These are phyloP conservation scores for Trichomalopsis sarcophagae DNA, from an alignment of 1,140 invertebrate species.

Conservation along the genomic window DNA sequence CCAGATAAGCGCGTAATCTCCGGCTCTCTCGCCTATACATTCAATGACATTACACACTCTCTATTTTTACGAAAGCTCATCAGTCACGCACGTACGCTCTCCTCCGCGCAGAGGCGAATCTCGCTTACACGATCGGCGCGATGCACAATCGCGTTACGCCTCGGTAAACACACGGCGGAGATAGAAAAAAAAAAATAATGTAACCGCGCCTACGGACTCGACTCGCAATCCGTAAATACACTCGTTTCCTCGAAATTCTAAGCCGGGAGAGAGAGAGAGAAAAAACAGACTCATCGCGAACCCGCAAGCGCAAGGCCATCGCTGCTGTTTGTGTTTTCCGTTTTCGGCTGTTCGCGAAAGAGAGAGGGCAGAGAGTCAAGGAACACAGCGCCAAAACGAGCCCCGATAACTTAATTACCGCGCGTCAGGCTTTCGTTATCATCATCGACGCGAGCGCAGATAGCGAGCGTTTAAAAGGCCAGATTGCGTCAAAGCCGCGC, in stretches of 20 bases:
- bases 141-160: neutral
- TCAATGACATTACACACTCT: slow-evolving; percentile 23
- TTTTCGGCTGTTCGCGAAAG: neutral
- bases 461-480: slow-evolving; percentile 55
- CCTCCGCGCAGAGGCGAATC: neutral
- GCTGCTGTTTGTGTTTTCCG: slow-evolving; percentile 21
- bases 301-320: slow-evolving; percentile 25
- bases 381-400: neutral
- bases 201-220: neutral
- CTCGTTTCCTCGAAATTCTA: neutral
- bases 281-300: neutral
- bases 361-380: neutral
- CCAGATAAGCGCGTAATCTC: slow-evolving; percentile 38
- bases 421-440: slow-evolving; percentile 61
- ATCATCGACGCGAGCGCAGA: slow-evolving; percentile 48
- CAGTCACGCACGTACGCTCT: too few relatives aligned
- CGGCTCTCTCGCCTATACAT: neutral
- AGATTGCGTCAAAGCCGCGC: slow-evolving; percentile 58
- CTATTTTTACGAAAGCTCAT: slow-evolving; percentile 22
- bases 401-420: slow-evolving; percentile 54
- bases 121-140: neutral
- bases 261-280: neutral
- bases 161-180: neutral
- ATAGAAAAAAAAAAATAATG: neutral
- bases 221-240: neutral